Evolutionary conservation across 1,140 invertebrate species (phyloP), one percentile per base, ranked within the genome.

Genomic region (Anoplolepis gracilipes): DNA sequence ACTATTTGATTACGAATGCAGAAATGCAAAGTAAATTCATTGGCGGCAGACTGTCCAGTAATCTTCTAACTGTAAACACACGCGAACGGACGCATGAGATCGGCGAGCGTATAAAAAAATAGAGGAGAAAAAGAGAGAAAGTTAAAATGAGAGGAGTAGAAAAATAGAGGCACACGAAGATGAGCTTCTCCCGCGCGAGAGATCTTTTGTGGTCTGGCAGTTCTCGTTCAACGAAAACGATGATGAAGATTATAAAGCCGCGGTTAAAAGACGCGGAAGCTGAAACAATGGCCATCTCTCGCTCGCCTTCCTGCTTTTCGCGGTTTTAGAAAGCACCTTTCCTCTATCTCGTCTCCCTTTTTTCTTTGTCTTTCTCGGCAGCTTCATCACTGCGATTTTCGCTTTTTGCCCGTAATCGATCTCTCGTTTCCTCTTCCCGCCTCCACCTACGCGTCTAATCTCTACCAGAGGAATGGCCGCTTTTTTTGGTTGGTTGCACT

Each of bases 231-330:
- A n/a, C 57, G 85, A 78, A 84, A 76, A 81, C 22, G 82, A 25
- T 57, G 73, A 78, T 30, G 75, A 79, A 33, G 62, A 77, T 42
- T 78, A 67, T 85, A 67, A 78, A 77, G 61, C 46, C 57, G n/a
- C 25, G 76, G 30, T 25, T 57, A 70, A 87, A 84, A 90, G 84
- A 73, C 59, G 53, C 30, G 70, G 87, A 84, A 77, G 55, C 62
- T 49, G 87, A 90, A 87, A 91, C 88, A 91, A 91, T 91, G 53
- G 62, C n/a, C 4, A 39, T 62, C 19, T 28, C 86, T 53, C 49
- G 13, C 33, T 78, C 55, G 28, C 19, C 46, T 57, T 77, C 67
- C 69, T 70, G 8, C 73, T 78, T 62, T 86, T 85, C n/a, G 16
- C 61, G 67, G 39, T 81, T 78, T 61, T 36, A 64, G 75, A 69